Conservation (phyloP, 2,113 vertebrate species). For the Gavia stellata region DNA sequence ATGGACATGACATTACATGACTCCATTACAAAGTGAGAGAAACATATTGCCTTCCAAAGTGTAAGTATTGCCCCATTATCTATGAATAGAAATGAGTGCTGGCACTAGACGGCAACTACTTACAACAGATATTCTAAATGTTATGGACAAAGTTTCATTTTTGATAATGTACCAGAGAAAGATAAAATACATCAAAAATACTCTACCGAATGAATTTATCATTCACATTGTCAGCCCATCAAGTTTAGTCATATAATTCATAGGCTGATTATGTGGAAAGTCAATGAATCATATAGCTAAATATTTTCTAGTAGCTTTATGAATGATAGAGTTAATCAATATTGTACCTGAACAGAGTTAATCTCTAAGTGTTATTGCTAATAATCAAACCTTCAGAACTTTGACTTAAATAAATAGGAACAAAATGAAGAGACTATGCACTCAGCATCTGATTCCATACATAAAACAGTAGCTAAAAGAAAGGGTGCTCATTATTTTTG, state of each 20-base stretch:
- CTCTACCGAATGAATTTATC: constrained; percentile 53
- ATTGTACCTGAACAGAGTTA: constrained; percentile 22
- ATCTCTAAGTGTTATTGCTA: neutral
- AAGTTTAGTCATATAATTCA: constrained; percentile 63
- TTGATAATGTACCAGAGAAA: constrained; percentile 57
- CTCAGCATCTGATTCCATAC: neutral
- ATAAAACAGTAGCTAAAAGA: neutral
- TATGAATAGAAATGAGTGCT: constrained; percentile 53
- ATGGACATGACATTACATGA: constrained; percentile 33
- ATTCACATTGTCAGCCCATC: constrained; percentile 39
- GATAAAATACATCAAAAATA: constrained; percentile 66
- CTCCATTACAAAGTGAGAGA: constrained; percentile 35
- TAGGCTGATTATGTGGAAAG: constrained; percentile 58
- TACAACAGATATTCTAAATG: constrained; percentile 50
- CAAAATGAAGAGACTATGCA: neutral
- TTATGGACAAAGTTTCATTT: constrained; percentile 55
- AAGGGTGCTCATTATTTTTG: neutral
- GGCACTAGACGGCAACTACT: constrained; percentile 49
- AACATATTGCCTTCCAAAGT: constrained; percentile 49
- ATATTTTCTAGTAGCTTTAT: constrained; percentile 58
- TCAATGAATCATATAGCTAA: constrained; percentile 64
- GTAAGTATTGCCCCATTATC: constrained; percentile 26
- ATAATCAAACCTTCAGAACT: neutral
- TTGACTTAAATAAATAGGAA: neutral
- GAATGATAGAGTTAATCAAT: constrained; percentile 61